phyloP scores from a whole-genome alignment of 2,888 invertebrate species.

The Cryptocephalus moraei region DNA sequence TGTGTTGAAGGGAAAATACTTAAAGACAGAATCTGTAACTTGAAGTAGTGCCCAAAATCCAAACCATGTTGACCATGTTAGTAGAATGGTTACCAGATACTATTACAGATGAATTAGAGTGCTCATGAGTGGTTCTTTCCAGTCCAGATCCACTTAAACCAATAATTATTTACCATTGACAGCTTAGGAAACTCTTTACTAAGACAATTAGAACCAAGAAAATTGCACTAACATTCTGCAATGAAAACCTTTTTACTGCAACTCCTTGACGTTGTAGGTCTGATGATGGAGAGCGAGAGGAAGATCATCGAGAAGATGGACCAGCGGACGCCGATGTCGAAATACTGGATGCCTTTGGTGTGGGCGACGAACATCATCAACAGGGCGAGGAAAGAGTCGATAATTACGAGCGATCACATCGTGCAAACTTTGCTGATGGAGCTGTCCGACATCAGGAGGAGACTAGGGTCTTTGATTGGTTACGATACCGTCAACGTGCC shows the following conservation, averaged over 20 bases:
- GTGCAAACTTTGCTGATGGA: conserved; percentile 84
- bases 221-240: background rate
- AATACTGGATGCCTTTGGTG: conserved; percentile 88
- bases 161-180: no score
- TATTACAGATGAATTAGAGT: no score
- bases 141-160: no score
- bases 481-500: conserved; percentile 90
- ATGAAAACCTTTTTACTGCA: background rate
- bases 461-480: conserved; percentile 76
- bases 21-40: no score
- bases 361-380: conserved; percentile 91
- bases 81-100: no score
- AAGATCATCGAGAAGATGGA: conserved; percentile 87
- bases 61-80: no score
- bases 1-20: no score
- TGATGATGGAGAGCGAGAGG: conserved; percentile 85
- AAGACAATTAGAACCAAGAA: no score
- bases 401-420: conserved; percentile 83
- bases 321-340: conserved; percentile 80
- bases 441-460: conserved; percentile 76
- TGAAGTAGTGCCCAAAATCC: no score
- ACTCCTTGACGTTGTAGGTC: conserved; percentile 44
- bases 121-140: no score
- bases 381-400: conserved; percentile 71
- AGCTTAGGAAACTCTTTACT: no score